Evolutionary conservation across 1,140 invertebrate species (phyloP), one percentile per base, ranked within the genome.

Genomic region (Lepidurus arcticus): DNA sequence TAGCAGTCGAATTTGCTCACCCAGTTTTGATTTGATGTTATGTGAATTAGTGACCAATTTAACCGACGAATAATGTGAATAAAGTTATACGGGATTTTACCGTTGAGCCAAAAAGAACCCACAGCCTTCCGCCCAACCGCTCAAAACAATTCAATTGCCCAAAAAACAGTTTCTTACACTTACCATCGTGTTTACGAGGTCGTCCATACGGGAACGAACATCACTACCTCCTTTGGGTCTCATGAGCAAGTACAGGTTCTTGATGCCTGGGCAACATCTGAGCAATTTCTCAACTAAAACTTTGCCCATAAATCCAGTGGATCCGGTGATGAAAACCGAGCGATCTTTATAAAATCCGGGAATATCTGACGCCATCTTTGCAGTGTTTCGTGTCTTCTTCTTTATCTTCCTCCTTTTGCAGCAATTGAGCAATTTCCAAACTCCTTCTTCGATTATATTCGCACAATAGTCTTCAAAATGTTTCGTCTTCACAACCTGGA

Each of bases 291-390:
- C 90, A 11, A 94, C 86, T 13, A 94, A 83, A 78, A 93, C 93
- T 86, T 97, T 97, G n/a, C 95, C 95, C 89, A 97, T 92, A 80
- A 97, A 94, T n/a, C 89, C 89, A 24, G 88, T 89, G 5, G 83
- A 84, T 11, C 84, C 84, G 4, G 84, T 85, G 76, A 83, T 83
- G 53, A 92, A 86, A 16, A 92, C 82, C 42, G 85, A 89, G 81
- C 90, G 90, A 26, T 87, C 88, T 2, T 84, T 82, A 83, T 88
- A 92, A 82, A 90, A 92, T 43, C 76, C 79, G 24, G 73, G 76
- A 77, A 80, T 80, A 45, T 80, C 79, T 26, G 79, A 80, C 10
- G 44, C 77, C 77, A 78, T 78, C 44, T 78, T 78, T 45, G 73
- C 34, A 42, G 24, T 21, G 21, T 24, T 78, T 42, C 26, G 5